phyloP scores from a whole-genome alignment of 2,797 vertebrate species.

The Protosalanx chinensis region DNA sequence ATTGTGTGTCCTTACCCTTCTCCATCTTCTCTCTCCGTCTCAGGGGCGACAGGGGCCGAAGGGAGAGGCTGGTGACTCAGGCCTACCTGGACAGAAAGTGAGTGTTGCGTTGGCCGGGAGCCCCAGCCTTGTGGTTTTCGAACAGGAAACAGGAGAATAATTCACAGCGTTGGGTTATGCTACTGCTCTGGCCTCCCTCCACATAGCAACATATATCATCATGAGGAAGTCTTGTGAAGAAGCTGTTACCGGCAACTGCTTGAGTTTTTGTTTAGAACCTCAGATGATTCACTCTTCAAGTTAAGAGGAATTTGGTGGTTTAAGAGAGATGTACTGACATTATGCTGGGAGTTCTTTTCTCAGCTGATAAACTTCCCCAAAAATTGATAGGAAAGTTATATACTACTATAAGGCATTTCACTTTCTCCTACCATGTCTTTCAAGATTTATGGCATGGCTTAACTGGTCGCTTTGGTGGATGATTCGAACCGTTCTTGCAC shows the following conservation, averaged over 20 bases:
- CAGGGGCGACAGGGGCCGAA: constrained; percentile 94
- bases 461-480: neutral
- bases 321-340: constrained; percentile 36
- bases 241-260: constrained; percentile 24
- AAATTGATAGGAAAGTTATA: neutral
- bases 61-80: constrained; percentile 89
- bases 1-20: neutral
- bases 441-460: neutral
- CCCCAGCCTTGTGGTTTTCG: constrained; percentile 17
- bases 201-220: constrained; percentile 42
- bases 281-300: constrained; percentile 31
- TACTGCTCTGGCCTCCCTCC: constrained; percentile 51
- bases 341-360: constrained; percentile 17
- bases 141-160: constrained; percentile 37
- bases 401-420: neutral
- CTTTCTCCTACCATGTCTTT: neutral
- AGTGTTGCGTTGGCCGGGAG: constrained; percentile 51
- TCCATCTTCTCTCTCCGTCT: constrained; percentile 18
- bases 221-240: constrained; percentile 22
- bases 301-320: constrained; percentile 22
- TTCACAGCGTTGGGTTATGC: constrained; percentile 32
- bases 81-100: constrained; percentile 88
- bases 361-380: neutral
- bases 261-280: constrained; percentile 26
- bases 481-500: neutral